Base-by-base conservation (phyloP, 2,888 invertebrate genomes). In the Beris morrisii region DNA sequence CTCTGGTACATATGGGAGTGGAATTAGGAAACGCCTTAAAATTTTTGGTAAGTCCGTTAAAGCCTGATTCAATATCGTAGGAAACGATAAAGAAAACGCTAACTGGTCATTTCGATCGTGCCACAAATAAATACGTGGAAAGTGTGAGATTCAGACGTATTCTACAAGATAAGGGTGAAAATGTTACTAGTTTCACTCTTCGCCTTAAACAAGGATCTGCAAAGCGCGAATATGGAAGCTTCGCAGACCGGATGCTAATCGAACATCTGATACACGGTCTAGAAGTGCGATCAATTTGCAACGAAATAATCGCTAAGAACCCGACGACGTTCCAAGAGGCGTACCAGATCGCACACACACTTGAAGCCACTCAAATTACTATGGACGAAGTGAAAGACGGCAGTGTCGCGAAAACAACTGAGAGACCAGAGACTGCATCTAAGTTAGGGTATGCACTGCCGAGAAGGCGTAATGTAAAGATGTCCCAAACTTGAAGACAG, bases 201-300 rank as follows among this genome's bases (percentile, higher is more conserved):
- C n/a, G 45, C 1, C 52, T 65, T 2, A 66, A 32, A 32, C 54
- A 58, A 32, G 43, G 59, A 11, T 52, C 59, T 5, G 58, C 32
- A 6, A 63, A 67, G 50, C 67, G 70, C 55, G 68, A 69, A 9
- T 70, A 71, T 66, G 66, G 67, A 1, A 22, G 45, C 5, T 70
- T 67, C 28, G 28, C 69, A 28, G 65, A 70, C 52, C 45, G 69
- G 1, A 69, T 70, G 69, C 13, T 71, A 5, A 67, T 65, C 32
- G 69, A 69, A 56, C 71, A 71, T 63, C 9, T 72, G 38, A 12
- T 70, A n/a, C 69, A 50, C 28, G 69, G 69, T 1, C 28, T 71
- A 5, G 46, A 56, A 13, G 66, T 63, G 9, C 58, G 68, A 31
- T 44, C 2, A 31, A 61, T 66, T 4, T 68, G 69, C 32, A 59